A percentile compares a stretch with the other conserved stretches of the same genome.
These are phyloP conservation scores for Fulica atra DNA, from an alignment of 2,113 vertebrate genomes.

Conservation along the genomic window DNA sequence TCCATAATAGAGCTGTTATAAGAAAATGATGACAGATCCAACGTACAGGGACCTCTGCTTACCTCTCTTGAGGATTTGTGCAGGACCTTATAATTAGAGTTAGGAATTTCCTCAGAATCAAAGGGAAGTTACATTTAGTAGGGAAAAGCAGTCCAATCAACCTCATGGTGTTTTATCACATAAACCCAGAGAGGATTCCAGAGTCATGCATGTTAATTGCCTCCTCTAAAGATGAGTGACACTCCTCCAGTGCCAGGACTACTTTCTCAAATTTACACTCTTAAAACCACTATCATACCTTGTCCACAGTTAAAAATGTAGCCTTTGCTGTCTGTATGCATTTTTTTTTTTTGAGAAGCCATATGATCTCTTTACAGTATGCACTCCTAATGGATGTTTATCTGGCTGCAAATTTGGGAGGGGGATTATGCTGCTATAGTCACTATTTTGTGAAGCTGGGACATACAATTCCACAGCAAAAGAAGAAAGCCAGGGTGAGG, in stretches of 20 bases:
- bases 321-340: not conserved
- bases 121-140: conserved; percentile 37
- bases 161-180: conserved; percentile 50
- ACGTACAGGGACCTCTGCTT: conserved; percentile 42
- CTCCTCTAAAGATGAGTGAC: conserved; percentile 2
- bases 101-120: conserved; percentile 57
- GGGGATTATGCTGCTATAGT: not conserved
- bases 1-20: conserved; percentile 45
- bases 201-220: conserved; percentile 55
- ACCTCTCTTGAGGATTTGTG: conserved; percentile 52
- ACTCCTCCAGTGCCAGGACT: not conserved
- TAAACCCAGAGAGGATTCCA: conserved; percentile 54
- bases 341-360: not conserved
- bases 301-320: not conserved
- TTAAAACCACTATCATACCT: not conserved
- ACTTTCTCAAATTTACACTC: not conserved
- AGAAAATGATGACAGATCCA: conserved; percentile 47
- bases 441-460: not conserved
- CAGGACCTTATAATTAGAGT: conserved; percentile 45
- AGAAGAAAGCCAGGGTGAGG: not conserved
- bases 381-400: not conserved
- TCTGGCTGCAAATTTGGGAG: not conserved
- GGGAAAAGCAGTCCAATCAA: conserved; percentile 39
- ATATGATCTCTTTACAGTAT: not conserved
- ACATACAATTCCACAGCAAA: not conserved